Conservation (phyloP, 2,888 invertebrate species). For the Thumatha senex region DNA sequence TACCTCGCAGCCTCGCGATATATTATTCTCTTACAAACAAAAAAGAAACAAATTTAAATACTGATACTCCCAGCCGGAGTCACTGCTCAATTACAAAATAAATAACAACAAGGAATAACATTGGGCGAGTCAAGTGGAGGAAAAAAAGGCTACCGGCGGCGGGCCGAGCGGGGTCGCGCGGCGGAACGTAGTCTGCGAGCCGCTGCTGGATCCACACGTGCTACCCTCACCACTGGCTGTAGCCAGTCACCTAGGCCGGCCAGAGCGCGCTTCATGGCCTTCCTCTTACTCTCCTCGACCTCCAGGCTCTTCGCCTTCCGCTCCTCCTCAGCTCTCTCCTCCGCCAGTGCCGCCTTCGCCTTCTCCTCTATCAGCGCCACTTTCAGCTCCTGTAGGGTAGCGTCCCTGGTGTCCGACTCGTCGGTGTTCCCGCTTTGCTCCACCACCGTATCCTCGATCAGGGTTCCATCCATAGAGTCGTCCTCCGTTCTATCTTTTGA, state of each 20-base stretch:
- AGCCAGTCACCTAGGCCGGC: slow-evolving; percentile 69
- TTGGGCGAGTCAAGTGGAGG: too few relatives aligned
- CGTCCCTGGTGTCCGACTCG: slow-evolving; percentile 37
- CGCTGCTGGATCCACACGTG: slow-evolving; percentile 81
- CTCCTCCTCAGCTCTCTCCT: slow-evolving; percentile 38
- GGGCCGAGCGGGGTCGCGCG: slow-evolving; percentile 37
- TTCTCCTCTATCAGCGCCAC: slow-evolving; percentile 43
- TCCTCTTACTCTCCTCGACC: slow-evolving; percentile 55
- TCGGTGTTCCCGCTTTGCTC: slow-evolving; percentile 26
- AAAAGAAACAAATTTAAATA: slow-evolving; percentile 45
- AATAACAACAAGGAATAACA: slow-evolving; percentile 32
- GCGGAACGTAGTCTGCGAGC: slow-evolving; percentile 65
- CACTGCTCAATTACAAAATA: slow-evolving; percentile 44
- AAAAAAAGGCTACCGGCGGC: slow-evolving; percentile 61
- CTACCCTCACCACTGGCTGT: slow-evolving; percentile 87
- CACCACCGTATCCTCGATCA: slow-evolving; percentile 21
- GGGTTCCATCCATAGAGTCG: slow-evolving; percentile 36
- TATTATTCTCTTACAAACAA: slow-evolving; percentile 38
- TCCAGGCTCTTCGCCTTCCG: slow-evolving; percentile 50
- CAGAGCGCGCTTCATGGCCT: slow-evolving; percentile 58
- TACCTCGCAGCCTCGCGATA: slow-evolving; percentile 46
- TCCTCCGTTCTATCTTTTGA: slow-evolving; percentile 24
- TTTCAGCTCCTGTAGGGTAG: slow-evolving; percentile 50
- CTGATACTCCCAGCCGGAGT: slow-evolving; percentile 39
- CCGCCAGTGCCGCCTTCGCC: slow-evolving; percentile 27